Base-by-base conservation (phyloP, 1,140 invertebrate species). In the Diplogasteroides magnus region DNA sequence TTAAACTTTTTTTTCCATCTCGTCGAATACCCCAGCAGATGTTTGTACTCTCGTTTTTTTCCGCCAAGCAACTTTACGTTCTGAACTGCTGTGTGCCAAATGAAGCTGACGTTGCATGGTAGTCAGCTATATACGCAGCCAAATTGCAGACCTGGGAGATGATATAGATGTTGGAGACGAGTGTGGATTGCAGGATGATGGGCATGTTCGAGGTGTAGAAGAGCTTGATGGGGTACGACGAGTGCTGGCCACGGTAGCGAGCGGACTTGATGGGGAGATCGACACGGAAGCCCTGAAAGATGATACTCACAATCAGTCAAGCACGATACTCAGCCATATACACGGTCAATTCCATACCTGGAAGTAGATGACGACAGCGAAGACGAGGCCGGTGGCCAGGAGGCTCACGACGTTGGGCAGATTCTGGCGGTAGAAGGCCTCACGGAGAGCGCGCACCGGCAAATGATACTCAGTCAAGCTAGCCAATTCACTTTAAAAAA, bases 171-270 rank as follows among this genome's bases (percentile, higher is more conserved):
- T 99, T 99, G 48, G 96, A 98, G 19, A 99, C 97, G 15, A 99
- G 87, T 0, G 97, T 96, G 66, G 93, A 97, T 85, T 99, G 97
- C 13, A 99, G 87, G 81, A 99, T 99, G 82, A 99, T 99, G 27
- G 97, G 97, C 83, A 99, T 99, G 86, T 99, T 99, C 31, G 94
- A 97, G 13, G 97, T 99, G 87, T 99, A 99, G 87, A 99, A 99
- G 2, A 99, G 85, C 85, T 99, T 99, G 85, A 99, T 99, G 3
- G 97, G 97, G 84, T 99, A 99, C 72, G 93, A 97, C 78, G 93
- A 97, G 86, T 98, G 96, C 84, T 99, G 96, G 61, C 97, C 97
- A 82, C 97, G 89, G 86, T 98, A 98, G 74, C 94, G 90, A 3
- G 95, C 94, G 25, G 94, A 97, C 84, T 98, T 99, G 85, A 99